Conservation (phyloP, 1,140 invertebrate species). For the Chrysopa pallens region DNA sequence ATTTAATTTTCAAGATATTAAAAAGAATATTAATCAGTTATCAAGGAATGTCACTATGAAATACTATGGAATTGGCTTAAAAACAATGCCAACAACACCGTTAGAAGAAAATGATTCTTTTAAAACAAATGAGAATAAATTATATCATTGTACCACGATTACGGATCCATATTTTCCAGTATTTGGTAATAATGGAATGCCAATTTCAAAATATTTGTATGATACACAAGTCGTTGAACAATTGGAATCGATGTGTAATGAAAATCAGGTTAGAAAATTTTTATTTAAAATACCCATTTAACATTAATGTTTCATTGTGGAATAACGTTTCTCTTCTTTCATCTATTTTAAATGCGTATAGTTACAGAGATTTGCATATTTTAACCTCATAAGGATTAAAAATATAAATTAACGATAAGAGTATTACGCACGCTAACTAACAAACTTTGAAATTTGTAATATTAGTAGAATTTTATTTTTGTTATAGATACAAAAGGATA, state of each 20-base stretch:
- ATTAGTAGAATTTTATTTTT: too few species aligned
- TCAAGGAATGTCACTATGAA: constrained; percentile 16
- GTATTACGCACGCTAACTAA: too few species aligned
- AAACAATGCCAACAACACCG: constrained; percentile 13
- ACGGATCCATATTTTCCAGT: constrained; percentile 59
- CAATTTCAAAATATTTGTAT: constrained; percentile 50
- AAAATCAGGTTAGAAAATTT: constrained; percentile 10
- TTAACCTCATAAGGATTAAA: too few species aligned
- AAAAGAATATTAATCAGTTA: neutral
- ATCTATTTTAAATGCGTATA: too few species aligned
- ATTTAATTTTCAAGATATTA: neutral
- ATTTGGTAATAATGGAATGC: constrained; percentile 48
- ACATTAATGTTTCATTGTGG: too few species aligned
- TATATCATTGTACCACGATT: constrained; percentile 38
- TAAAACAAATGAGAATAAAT: constrained; percentile 2
- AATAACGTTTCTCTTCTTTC: too few species aligned
- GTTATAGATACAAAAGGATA: constrained; percentile 20
- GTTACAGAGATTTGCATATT: too few species aligned
- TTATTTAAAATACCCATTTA: too few species aligned
- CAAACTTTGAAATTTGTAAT: too few species aligned
- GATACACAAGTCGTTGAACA: constrained; percentile 44
- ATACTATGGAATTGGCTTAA: constrained; percentile 24
- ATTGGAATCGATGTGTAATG: constrained; percentile 24
- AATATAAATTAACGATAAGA: too few species aligned
- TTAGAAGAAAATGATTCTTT: neutral